Percentiles rank a stretch among this genome's conserved stretches.
These are phyloP conservation scores for Sialis fuliginosa DNA, from an alignment of 2,888 invertebrate species.

Conservation along the genomic window DNA sequence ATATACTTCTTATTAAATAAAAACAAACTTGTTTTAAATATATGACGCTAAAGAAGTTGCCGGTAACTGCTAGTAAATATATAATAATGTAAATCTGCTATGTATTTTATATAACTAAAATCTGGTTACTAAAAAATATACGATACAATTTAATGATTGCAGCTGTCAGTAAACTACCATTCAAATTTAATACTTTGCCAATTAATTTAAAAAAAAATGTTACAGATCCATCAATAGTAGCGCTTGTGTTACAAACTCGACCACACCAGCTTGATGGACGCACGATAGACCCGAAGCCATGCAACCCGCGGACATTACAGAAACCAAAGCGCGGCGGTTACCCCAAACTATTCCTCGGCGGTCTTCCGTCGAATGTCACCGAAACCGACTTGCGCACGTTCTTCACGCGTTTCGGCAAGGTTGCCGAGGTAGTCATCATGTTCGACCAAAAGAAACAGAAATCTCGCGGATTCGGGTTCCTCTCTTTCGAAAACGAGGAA, in stretches of 20 bases:
- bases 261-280: constrained; percentile 73
- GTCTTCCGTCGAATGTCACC: constrained; percentile 74
- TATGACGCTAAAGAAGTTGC: too few relatives aligned
- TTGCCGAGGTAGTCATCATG: constrained; percentile 84
- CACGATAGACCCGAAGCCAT: constrained; percentile 77
- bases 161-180: too few relatives aligned
- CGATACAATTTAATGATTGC: too few relatives aligned
- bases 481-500: constrained; percentile 75
- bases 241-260: constrained; percentile 64
- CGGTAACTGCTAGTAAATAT: too few relatives aligned
- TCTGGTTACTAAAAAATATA: too few relatives aligned
- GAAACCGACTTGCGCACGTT: constrained; percentile 73
- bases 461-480: constrained; percentile 77
- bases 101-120: too few relatives aligned
- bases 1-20: too few relatives aligned
- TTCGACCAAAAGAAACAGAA: constrained; percentile 86
- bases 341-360: constrained; percentile 79
- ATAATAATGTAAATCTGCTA: too few relatives aligned
- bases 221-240: constrained; percentile 60
- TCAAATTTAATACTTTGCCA: too few relatives aligned
- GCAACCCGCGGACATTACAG: constrained; percentile 73
- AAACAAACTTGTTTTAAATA: too few relatives aligned
- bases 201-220: too few relatives aligned
- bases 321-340: constrained; percentile 70
- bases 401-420: constrained; percentile 78